Evolutionary conservation across 2,113 vertebrate genomes (phyloP), one percentile per base, ranked within the genome.

Genomic region (Acanthisitta chloris): DNA sequence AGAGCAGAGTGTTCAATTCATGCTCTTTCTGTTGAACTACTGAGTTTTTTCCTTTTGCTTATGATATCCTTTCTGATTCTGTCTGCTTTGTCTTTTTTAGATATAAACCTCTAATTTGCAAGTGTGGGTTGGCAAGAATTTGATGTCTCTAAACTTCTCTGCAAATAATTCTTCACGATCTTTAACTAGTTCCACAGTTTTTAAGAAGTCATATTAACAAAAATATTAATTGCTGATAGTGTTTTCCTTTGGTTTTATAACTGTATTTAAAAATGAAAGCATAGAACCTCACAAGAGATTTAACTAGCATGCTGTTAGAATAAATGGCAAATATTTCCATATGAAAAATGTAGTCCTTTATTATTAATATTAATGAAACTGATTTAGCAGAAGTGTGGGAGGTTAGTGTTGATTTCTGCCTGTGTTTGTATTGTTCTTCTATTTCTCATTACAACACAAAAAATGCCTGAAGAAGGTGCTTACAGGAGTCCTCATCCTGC

Each of bases 31-130:
- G 20, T 55, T 64, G 29, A 74, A 20, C 5, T 26, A 16, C 9
- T n/a, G 45, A 16, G 7, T 20, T 49, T 74, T 94, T 81, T 46
- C 3, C 24, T 79, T 71, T 62, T 46, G 4, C 31, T 57, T 86
- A 26, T 42, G 11, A 14, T 55, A 33, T 8, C 14, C 17, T 80
- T 79, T 69, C 62, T 67, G 48, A 34, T 81, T 69, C 34, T 86
- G 12, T 24, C 31, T 52, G 7, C 31, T 84, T 77, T 72, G 48
- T 33, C 6, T 34, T 62, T 57, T 81, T 73, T 61, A 5, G 1
- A 5, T 59, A 33, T 46, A 57, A 93, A 48, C 3, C 48, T 83
- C 6, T 6, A 34, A 40, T 66, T 89, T 7, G 0, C 0, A 0
- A 36, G 23, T 71, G 28, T 15, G 11, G 3, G 2, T 58, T 62